Evolutionary conservation across 2,888 invertebrate genomes (phyloP).

Genomic region (Eilema griseolum): DNA sequence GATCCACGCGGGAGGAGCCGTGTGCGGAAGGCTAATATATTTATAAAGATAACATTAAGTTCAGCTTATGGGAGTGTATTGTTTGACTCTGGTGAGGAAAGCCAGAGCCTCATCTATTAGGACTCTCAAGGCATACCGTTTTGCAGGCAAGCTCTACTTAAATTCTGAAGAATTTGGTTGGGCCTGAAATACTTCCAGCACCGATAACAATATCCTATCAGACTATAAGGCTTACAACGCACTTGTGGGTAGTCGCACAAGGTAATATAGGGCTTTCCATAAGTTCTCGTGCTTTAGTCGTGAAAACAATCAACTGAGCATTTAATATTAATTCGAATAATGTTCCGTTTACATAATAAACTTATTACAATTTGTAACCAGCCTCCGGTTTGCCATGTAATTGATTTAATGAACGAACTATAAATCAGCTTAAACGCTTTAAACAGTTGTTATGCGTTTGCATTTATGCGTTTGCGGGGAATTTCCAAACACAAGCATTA

Average conservation of each 20-base stretch:
- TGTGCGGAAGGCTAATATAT: too few species aligned
- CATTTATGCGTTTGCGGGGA: too few species aligned
- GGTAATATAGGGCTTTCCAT: too few species aligned
- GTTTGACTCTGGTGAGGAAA: neutral
- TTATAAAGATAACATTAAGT: too few species aligned
- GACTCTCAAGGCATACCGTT: neutral
- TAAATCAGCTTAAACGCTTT: constrained; percentile 38
- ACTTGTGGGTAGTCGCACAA: too few species aligned
- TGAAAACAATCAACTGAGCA: neutral
- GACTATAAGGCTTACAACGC: neutral
- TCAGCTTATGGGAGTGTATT: too few species aligned
- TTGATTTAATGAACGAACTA: constrained; percentile 58
- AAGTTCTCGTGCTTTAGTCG: neutral
- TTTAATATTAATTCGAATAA: constrained; percentile 29
- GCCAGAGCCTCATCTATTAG: neutral
- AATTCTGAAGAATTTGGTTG: neutral
- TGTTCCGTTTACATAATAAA: constrained; percentile 79
- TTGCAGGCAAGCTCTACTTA: neutral
- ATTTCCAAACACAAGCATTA: too few species aligned
- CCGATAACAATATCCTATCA: neutral
- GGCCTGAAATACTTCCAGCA: neutral
- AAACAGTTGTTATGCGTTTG: constrained; percentile 23
- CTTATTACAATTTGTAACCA: constrained; percentile 61
- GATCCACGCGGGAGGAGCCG: too few species aligned
- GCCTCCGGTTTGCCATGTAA: constrained; percentile 64